These are phyloP conservation scores for Grantiella picta DNA, from an alignment of 2,113 vertebrate species.

Conservation along the genomic window DNA sequence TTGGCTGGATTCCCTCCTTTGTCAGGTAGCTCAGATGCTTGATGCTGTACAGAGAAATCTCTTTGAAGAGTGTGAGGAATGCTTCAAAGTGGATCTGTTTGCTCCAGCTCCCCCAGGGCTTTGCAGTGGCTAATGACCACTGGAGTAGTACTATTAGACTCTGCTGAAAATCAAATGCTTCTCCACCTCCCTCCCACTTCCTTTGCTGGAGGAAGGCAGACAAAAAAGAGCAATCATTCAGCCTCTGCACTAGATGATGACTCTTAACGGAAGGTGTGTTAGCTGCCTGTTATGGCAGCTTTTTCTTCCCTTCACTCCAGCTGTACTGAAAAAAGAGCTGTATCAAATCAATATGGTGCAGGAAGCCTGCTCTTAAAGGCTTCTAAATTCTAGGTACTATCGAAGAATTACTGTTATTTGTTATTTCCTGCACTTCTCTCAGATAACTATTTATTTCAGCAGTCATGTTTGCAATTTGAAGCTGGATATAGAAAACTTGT, in stretches of 20 bases:
- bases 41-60: not conserved
- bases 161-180: not conserved
- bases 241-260: not conserved
- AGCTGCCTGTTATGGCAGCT: not conserved
- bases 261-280: not conserved
- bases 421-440: slow-evolving; percentile 31
- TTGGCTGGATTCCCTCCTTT: slow-evolving; percentile 19
- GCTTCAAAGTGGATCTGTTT: not conserved
- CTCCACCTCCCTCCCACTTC: not conserved
- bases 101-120: not conserved
- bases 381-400: slow-evolving; percentile 6
- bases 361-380: slow-evolving; percentile 27
- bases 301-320: not conserved
- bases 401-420: slow-evolving; percentile 45
- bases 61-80: not conserved
- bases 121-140: not conserved
- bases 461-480: slow-evolving; percentile 41
- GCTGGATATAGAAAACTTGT: not conserved
- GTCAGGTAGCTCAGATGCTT: not conserved
- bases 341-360: not conserved
- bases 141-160: not conserved
- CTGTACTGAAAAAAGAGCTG: not conserved
- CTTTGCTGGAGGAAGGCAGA: not conserved
- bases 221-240: not conserved
- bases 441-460: slow-evolving; percentile 45